phyloP scores from a whole-genome alignment of 64 coral and sea anemone species.

The Montipora foliosa region DNA sequence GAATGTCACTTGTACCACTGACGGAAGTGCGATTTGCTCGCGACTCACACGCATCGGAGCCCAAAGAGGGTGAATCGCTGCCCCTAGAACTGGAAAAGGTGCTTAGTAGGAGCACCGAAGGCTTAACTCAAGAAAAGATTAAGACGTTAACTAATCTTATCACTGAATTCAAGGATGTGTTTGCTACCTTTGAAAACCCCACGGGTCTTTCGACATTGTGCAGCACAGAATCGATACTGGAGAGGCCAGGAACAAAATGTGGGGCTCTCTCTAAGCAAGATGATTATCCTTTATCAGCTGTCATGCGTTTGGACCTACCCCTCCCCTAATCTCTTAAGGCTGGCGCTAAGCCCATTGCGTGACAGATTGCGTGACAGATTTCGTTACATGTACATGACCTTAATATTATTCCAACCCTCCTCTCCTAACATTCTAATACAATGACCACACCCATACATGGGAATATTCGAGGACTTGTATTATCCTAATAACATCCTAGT shows the following conservation, averaged over 20 bases:
- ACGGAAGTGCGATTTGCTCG: background rate
- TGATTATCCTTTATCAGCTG: too few relatives aligned
- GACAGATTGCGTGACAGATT: too few relatives aligned
- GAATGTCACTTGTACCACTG: background rate
- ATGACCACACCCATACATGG: too few relatives aligned
- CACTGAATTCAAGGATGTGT: background rate
- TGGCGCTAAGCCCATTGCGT: too few relatives aligned
- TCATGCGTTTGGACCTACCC: too few relatives aligned
- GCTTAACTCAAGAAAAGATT: background rate
- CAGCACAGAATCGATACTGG: constrained; percentile 38
- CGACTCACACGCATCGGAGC: background rate
- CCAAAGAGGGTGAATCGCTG: background rate
- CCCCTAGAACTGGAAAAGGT: background rate
- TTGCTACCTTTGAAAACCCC: background rate
- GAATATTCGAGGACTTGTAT: too few relatives aligned
- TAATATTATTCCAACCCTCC: too few relatives aligned
- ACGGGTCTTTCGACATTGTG: background rate
- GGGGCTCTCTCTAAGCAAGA: too few relatives aligned
- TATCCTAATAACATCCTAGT: too few relatives aligned
- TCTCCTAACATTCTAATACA: too few relatives aligned
- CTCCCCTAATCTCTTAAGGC: too few relatives aligned
- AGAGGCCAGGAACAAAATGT: background rate
- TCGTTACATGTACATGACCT: too few relatives aligned
- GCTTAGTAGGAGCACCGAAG: background rate
- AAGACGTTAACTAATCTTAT: background rate